A percentile compares a stretch with the other conserved stretches of the same genome.
Conservation (phyloP, 2,797 vertebrate genomes). For the Carapus acus region DNA sequence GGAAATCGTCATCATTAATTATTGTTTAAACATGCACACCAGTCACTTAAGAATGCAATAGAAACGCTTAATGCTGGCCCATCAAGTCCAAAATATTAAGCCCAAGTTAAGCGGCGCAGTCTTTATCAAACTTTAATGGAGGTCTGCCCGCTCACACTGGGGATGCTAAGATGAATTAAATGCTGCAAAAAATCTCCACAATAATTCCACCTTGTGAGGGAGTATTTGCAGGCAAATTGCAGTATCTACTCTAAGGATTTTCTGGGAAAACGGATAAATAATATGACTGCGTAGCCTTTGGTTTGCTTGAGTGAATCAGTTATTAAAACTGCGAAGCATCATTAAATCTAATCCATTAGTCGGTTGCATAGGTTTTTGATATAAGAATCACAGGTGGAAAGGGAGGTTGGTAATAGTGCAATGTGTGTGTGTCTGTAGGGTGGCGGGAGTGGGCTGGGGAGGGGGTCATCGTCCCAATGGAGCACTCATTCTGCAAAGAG, state of each 20-base stretch:
- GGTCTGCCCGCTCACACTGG: slow-evolving; percentile 4
- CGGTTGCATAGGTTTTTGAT: slow-evolving; percentile 14
- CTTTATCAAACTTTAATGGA: slow-evolving; percentile 26
- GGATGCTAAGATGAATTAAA: slow-evolving; percentile 20
- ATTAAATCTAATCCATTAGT: slow-evolving; percentile 28
- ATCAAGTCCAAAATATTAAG: too few relatives aligned
- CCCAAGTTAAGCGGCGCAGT: slow-evolving; percentile 22
- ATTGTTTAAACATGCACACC: slow-evolving; percentile 26
- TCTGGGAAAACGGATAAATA: slow-evolving; percentile 23
- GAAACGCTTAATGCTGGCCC: too few relatives aligned
- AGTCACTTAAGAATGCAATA: slow-evolving; percentile 33
- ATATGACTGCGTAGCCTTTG: slow-evolving; percentile 28
- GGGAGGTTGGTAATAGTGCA: slow-evolving; percentile 4
- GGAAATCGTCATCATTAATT: slow-evolving; percentile 33
- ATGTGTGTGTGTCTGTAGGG: slow-evolving; percentile 3
- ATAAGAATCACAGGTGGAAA: slow-evolving; percentile 7
- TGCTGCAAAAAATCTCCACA: slow-evolving; percentile 12
- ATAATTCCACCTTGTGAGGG: not conserved
- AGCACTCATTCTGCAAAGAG: too few relatives aligned
- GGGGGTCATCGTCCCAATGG: too few relatives aligned
- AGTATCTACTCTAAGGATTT: slow-evolving; percentile 24
- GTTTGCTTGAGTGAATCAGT: slow-evolving; percentile 32
- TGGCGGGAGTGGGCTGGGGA: too few relatives aligned
- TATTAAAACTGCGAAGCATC: slow-evolving; percentile 42
- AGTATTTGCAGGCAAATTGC: slow-evolving; percentile 2